Percentiles rank a stretch among this genome's conserved stretches.
phyloP scores from a whole-genome alignment of 2,888 invertebrate genomes.

The Branchipolynoe longqiensis region DNA sequence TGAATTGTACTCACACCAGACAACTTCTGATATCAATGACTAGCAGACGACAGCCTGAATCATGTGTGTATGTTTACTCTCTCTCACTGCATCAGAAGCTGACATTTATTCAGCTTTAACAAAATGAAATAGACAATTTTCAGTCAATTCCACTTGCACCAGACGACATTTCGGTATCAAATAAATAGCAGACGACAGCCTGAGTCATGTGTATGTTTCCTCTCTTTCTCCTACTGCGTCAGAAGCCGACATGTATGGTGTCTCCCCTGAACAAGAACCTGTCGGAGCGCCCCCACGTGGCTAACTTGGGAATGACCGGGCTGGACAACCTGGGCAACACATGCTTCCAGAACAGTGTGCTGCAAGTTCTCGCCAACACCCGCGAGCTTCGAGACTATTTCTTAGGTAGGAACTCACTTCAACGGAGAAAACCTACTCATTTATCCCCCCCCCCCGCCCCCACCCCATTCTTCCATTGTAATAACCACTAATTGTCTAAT shows the following conservation, averaged over 20 bases:
- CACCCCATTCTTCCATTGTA: too few species aligned
- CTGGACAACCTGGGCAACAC: constrained; percentile 84
- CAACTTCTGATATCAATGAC: background rate
- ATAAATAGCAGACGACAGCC: too few species aligned
- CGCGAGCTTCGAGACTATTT: constrained; percentile 83
- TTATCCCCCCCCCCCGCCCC: too few species aligned
- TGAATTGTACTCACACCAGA: background rate
- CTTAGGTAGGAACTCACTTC: constrained; percentile 79
- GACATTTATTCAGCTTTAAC: too few species aligned
- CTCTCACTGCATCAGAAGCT: too few species aligned
- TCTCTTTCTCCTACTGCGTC: constrained; percentile 15
- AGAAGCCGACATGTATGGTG: constrained; percentile 81
- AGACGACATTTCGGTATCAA: too few species aligned
- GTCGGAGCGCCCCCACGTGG: constrained; percentile 44
- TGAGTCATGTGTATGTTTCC: background rate
- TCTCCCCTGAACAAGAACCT: constrained; percentile 76
- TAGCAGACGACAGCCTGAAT: too few species aligned
- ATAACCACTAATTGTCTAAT: too few species aligned
- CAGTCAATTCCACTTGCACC: too few species aligned
- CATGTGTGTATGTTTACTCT: constrained; percentile 18
- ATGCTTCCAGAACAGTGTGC: constrained; percentile 84
- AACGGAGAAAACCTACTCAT: too few species aligned
- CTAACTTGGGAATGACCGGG: constrained; percentile 82
- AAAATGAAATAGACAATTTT: too few species aligned
- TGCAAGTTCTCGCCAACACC: constrained; percentile 83